These are phyloP conservation scores for Phania funesta DNA, from an alignment of 2,888 invertebrate species.

Conservation along the genomic window DNA sequence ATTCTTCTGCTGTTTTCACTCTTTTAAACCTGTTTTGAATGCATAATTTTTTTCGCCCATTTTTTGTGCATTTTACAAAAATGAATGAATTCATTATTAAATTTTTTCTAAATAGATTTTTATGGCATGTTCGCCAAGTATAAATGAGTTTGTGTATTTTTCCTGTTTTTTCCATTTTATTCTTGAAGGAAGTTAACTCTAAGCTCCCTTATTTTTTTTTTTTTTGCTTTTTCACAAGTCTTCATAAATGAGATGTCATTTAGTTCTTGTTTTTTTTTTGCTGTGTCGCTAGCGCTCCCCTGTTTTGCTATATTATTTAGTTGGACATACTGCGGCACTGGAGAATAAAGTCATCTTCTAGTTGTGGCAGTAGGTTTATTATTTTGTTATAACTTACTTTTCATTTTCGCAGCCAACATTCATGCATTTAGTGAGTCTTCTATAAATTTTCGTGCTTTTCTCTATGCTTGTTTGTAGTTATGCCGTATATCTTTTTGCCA, in stretches of 20 bases:
- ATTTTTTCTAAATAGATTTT: slow-evolving; percentile 26
- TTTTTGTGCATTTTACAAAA: slow-evolving; percentile 42
- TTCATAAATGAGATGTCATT: slow-evolving; percentile 62
- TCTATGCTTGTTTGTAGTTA: slow-evolving; percentile 6
- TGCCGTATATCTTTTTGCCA: slow-evolving; percentile 6
- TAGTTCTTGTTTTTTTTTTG: not conserved
- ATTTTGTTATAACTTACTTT: slow-evolving; percentile 63
- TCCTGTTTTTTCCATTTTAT: not conserved
- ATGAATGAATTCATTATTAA: slow-evolving; percentile 63
- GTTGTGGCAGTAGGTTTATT: slow-evolving; percentile 59
- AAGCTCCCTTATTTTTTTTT: slow-evolving; percentile 20
- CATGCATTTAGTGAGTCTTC: not conserved
- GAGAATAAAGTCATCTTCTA: slow-evolving; percentile 23
- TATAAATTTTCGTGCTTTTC: not conserved
- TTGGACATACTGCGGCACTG: slow-evolving; percentile 20
- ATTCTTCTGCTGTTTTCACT: slow-evolving; percentile 7
- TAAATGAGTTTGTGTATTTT: slow-evolving; percentile 6
- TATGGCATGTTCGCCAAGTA: slow-evolving; percentile 8
- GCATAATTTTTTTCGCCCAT: slow-evolving; percentile 49
- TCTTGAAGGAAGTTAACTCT: slow-evolving; percentile 3
- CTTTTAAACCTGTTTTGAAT: slow-evolving; percentile 56
- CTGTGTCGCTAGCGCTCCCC: not conserved
- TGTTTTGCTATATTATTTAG: slow-evolving; percentile 7
- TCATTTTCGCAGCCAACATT: slow-evolving; percentile 45
- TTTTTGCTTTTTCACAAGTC: slow-evolving; percentile 9